phyloP scores from a whole-genome alignment of 2,113 vertebrate genomes.

The Nesogale talazaci region DNA sequence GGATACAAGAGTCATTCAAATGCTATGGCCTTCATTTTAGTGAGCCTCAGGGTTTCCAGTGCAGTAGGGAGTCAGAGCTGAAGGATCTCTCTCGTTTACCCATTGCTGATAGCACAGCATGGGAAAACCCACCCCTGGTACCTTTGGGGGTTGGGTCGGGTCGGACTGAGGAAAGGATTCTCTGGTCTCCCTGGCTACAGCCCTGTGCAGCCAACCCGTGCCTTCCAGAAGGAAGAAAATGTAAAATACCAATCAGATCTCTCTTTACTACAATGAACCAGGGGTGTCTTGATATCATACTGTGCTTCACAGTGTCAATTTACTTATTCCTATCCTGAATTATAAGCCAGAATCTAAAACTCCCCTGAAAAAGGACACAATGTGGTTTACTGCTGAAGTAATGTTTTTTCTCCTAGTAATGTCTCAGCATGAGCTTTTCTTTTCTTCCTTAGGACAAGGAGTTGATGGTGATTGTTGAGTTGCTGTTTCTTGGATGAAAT shows the following conservation, averaged over 20 bases:
- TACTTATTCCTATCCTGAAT: neutral
- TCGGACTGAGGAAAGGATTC: too few species aligned
- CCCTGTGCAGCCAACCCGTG: too few species aligned
- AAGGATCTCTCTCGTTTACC: too few species aligned
- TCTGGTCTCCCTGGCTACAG: too few species aligned
- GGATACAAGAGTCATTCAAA: too few species aligned
- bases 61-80: too few species aligned
- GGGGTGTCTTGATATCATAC: neutral
- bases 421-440: neutral
- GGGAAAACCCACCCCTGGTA: too few species aligned
- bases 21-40: too few species aligned
- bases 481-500: neutral
- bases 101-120: too few species aligned
- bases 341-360: neutral
- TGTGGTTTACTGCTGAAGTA: neutral
- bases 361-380: neutral
- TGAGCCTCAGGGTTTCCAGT: too few species aligned
- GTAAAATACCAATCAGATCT: neutral
- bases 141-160: too few species aligned
- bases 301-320: neutral
- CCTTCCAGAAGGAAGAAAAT: neutral
- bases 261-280: neutral
- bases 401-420: neutral
- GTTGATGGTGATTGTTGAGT: neutral
- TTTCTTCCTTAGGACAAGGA: neutral